Base-by-base conservation (phyloP, 2,113 vertebrate species). In the Electrona antarctica region DNA sequence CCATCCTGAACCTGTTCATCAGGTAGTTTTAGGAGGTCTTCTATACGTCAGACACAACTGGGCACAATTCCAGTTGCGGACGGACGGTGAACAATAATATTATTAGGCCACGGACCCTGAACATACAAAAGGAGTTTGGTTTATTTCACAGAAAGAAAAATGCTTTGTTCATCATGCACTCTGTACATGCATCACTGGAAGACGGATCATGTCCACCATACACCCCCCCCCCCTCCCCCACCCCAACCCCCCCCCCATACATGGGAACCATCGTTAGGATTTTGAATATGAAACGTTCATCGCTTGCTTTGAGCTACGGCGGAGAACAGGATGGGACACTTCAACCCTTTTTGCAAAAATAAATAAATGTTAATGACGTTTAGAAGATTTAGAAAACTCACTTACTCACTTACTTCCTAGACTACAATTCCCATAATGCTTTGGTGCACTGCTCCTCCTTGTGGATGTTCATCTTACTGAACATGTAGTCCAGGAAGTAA, bases 131-230 rank as follows among this genome's bases (percentile, higher is more conserved):
- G 60, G 76, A 80, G 80, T 70, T 69, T 50, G 67, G 78, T 80
- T 21, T 47, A 88, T 73, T 41, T 83, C 82, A 85, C 74, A 79
- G 74, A 85, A 78, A 78, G 21, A 41, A 41, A 41, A 41, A 86
- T 63, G 67, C 64, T 78, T 81, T 77, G 77, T 77, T 90, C 90
- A 91, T 92, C 21, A 21, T 21, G 91, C 91, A 90, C 86, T 84
- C 79, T 85, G 82, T 80, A 83, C 80, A 87, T 89, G 85, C 86
- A 85, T 74, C 76, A 81, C 82, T 85, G 84, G 89, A 89, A 90
- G 84, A 90, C 84, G 41, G 79, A 70, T 82, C 71, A 79, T 74
- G 45, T 75, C 78, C 80, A 50, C 72, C 69, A 79, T 11, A 60
- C 67, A 60, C 65, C 55, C 21, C 2, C 21, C 21, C 21, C 33